These are phyloP conservation scores for Drosophila bocqueti DNA, from an alignment of 1,140 invertebrate species.

Conservation along the genomic window DNA sequence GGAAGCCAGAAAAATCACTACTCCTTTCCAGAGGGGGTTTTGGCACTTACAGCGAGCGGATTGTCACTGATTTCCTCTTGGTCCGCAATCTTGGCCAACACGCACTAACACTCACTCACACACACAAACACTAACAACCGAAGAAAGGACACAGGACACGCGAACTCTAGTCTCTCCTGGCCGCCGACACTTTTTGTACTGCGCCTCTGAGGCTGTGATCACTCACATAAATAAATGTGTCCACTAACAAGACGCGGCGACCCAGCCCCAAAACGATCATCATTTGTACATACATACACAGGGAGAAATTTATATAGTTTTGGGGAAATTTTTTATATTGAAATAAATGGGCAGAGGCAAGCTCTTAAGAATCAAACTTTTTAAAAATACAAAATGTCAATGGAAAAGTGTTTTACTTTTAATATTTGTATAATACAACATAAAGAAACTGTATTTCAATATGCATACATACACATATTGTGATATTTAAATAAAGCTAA, in stretches of 20 bases:
- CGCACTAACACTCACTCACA: constrained; percentile 1
- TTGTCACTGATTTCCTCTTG: constrained; percentile 53
- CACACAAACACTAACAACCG: neutral
- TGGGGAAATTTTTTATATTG: neutral
- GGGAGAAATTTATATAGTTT: constrained; percentile 8
- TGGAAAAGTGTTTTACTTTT: no score
- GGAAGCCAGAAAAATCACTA: constrained; percentile 13
- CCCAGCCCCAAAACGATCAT: constrained; percentile 55
- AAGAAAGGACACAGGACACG: constrained; percentile 3
- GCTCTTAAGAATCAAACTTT: no score
- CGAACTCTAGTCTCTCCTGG: constrained; percentile 1
- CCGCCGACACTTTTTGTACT: constrained; percentile 59
- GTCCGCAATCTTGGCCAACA: constrained; percentile 61
- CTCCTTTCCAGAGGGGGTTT: neutral
- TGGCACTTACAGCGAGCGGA: constrained; percentile 68
- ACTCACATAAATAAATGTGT: constrained; percentile 51
- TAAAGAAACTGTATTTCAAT: no score
- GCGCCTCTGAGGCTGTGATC: constrained; percentile 43
- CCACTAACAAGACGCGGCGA: constrained; percentile 37
- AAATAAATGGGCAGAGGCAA: no score
- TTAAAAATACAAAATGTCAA: neutral
- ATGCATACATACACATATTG: neutral
- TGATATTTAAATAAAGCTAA: neutral
- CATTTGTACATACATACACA: constrained; percentile 29
- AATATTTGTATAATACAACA: no score